Evolutionary conservation across 2,888 invertebrate genomes (phyloP), one percentile per base, ranked within the genome.

Genomic region (Pterostichus niger): DNA sequence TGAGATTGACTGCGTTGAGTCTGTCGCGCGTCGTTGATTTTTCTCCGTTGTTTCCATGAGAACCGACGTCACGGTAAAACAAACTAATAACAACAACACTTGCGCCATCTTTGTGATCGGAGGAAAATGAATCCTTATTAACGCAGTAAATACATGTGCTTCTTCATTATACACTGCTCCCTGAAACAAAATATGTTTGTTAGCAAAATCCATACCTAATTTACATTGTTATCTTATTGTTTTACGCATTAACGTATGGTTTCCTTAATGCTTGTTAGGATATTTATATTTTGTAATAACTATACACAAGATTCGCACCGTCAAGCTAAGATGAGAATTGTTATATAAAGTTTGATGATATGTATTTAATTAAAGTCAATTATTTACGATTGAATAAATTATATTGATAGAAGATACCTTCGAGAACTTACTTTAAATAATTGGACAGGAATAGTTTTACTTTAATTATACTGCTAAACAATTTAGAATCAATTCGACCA

Each of bases 171-270:
- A 49, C 44, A 13, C 35, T 44, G 24, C 40, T 61, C 17, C 78
- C 78, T 78, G 78, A 61, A 79, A 79, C 64, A 79, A 79, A 79
- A 79, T 52, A 79, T 15, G n/a, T 13, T 4, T 52, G n/a, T 52
- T 35, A 64, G 64, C 5, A 33, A 64, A n/a, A 33, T 6, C 6
- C 52, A n/a, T 52, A 52, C 1, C 10, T 52, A 49, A 49, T 6
- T 35, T 35, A n/a, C n/a, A n/a, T n/a, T n/a, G n/a, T n/a, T n/a
- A n/a, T n/a, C 35, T 35, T 35, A 35, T 35, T 35, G 6, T 40
- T 40, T 40, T 40, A 40, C 40, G 9, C 1, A 40, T 5, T 35
- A 35, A 35, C 6, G 40, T 40, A 40, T 2, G 40, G 5, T 40
- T 40, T 40, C 9, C 6, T 40, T 40, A 40, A 40, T 5, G 40